phyloP scores from a whole-genome alignment of 2,888 invertebrate genomes.

The Temnothorax unifasciatus region DNA sequence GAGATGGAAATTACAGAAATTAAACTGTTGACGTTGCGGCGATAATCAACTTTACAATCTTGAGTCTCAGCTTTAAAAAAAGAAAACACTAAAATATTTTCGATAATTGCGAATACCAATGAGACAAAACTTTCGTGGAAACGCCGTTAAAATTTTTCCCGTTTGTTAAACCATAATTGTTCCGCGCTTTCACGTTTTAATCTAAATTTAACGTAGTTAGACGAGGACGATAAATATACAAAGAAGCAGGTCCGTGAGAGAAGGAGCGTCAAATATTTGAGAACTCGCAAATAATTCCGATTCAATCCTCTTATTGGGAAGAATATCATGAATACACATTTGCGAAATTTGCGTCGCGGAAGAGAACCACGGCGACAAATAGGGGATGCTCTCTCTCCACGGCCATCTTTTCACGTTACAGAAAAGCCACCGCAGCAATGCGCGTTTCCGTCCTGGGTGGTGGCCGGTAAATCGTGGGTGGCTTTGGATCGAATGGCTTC shows the following conservation, averaged over 20 bases:
- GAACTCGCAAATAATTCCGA: constrained; percentile 4
- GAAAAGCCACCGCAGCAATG: constrained; percentile 78
- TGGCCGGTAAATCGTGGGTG: constrained; percentile 80
- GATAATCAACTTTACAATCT: constrained; percentile 46
- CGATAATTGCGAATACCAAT: background rate
- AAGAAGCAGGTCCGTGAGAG: background rate
- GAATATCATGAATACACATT: constrained; percentile 6
- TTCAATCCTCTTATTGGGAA: background rate
- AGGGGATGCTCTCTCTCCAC: constrained; percentile 14
- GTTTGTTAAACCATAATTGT: background rate
- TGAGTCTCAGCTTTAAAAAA: background rate
- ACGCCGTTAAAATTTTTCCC: background rate
- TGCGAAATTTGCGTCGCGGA: constrained; percentile 24
- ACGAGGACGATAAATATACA: background rate
- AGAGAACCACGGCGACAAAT: constrained; percentile 2
- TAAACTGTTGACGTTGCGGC: constrained; percentile 45
- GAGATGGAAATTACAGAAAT: constrained; percentile 50
- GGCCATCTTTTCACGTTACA: constrained; percentile 65
- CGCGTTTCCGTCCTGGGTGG: constrained; percentile 81
- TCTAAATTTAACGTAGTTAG: background rate
- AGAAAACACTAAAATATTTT: constrained; percentile 28
- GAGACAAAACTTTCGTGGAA: background rate
- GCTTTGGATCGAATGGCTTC: constrained; percentile 80
- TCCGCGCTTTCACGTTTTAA: constrained; percentile 4
- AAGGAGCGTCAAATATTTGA: background rate